Evolutionary conservation across 2,113 vertebrate species (phyloP).

Genomic region (Lathamus discolor): DNA sequence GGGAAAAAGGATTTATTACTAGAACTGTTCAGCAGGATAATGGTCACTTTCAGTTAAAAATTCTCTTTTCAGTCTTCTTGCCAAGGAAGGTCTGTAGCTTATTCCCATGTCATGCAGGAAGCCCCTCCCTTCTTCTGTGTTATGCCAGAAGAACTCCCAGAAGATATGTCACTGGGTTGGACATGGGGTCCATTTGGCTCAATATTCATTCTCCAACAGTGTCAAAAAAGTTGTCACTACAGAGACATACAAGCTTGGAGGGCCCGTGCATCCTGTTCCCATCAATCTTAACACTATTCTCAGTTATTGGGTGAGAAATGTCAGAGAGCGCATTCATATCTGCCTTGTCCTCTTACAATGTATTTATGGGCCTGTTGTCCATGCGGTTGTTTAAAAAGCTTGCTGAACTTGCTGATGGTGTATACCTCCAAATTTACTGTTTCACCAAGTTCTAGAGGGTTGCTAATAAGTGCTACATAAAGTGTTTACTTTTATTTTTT

Average conservation of each 20-base stretch:
- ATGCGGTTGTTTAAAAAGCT: not conserved
- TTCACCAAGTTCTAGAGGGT: not conserved
- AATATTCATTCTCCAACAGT: not conserved
- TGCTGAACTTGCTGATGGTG: not conserved
- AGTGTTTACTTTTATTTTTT: not conserved
- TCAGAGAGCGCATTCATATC: not conserved
- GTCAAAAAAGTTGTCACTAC: not conserved
- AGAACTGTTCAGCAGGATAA: not conserved
- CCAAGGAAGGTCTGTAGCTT: not conserved
- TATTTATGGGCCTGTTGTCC: not conserved
- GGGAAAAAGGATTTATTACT: not conserved
- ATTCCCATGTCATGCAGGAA: accelerated
- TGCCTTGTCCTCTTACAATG: not conserved
- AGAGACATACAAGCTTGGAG: not conserved
- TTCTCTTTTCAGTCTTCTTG: not conserved
- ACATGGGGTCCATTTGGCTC: not conserved
- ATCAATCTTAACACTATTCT: not conserved
- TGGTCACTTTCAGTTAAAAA: not conserved
- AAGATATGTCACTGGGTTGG: not conserved
- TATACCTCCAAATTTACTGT: not conserved
- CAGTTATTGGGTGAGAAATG: not conserved
- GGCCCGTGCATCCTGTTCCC: accelerated
- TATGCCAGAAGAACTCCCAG: not conserved
- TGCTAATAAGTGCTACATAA: not conserved
- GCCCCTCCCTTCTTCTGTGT: not conserved